Base-by-base conservation (phyloP, 1,140 invertebrate genomes). In the Monomorium pharaonis region DNA sequence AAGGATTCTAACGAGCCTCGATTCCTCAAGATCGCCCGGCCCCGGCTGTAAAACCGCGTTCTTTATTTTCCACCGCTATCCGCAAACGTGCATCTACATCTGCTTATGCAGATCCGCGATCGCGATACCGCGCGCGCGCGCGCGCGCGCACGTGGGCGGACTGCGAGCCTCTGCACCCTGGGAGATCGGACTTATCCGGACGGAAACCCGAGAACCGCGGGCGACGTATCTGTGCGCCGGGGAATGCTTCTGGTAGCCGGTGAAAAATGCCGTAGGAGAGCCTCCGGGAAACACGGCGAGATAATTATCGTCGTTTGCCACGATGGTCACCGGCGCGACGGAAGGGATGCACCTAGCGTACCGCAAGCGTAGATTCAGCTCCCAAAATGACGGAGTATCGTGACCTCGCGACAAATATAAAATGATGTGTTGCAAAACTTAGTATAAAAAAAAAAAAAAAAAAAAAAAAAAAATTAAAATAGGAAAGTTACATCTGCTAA, bases 191-290 rank as follows among this genome's bases (percentile, higher is more conserved):
- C 51, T 67, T 44, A 51, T 70, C 58, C 51, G 65, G 42, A 75
- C 69, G 75, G 88, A 85, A 89, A 89, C 81, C 44, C 60, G 75
- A 89, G 86, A 85, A 85, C 74, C 63, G 27, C 70, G 62, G 44
- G 85, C 54, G 63, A 81, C 49, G 54, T 51, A 14, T 27, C 49
- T 30, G 49, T 49, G 37, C 54, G 69, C 14, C 56, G 81, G 58
- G 58, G 5, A 58, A 58, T 62, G 56, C 72, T 84, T 63, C 60
- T 75, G 72, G 33, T 51, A 69, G 63, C 12, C 47, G 21, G 21
- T 10, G 47, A 80, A 69, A 69, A 80, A 77, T 65, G 27, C 58
- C 30, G 21, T 30, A 56, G n/a, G 49, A 27, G 30, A 24, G 21
- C 30, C n/a, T 37, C 62, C 14, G 30, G 62, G 47, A 78, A 78